Conservation (phyloP, 2,113 vertebrate genomes). For the Cephalopterus ornatus region DNA sequence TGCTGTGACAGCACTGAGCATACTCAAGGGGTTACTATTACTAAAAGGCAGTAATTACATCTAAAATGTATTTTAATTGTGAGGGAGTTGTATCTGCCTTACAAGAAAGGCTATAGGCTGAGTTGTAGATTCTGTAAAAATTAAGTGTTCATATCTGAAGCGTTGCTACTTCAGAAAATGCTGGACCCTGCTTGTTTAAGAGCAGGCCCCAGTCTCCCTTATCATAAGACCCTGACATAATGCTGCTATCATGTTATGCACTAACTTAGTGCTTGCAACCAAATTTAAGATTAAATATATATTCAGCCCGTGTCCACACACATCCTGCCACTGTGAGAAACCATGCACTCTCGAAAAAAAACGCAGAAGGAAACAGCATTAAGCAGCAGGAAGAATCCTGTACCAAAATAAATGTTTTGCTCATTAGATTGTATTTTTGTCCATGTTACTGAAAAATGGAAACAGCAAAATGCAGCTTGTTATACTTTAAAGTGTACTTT, state of each 20-base stretch:
- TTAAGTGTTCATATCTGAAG: background rate
- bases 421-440: background rate
- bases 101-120: background rate
- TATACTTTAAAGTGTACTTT: background rate
- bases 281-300: background rate
- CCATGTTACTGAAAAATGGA: background rate
- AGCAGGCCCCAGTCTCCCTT: background rate
- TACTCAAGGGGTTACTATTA: background rate
- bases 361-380: conserved; percentile 32
- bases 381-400: background rate
- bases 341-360: background rate
- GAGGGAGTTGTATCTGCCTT: background rate
- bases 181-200: background rate
- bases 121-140: background rate
- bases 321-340: background rate
- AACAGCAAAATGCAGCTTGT: background rate
- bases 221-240: background rate
- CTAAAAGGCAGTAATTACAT: background rate
- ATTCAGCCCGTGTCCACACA: background rate
- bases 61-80: background rate
- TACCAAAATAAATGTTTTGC: conserved; percentile 43
- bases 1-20: background rate
- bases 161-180: background rate
- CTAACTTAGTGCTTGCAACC: background rate
- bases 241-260: background rate